phyloP scores from a whole-genome alignment of 2,888 invertebrate species.

The Tromatobia lineatoria region DNA sequence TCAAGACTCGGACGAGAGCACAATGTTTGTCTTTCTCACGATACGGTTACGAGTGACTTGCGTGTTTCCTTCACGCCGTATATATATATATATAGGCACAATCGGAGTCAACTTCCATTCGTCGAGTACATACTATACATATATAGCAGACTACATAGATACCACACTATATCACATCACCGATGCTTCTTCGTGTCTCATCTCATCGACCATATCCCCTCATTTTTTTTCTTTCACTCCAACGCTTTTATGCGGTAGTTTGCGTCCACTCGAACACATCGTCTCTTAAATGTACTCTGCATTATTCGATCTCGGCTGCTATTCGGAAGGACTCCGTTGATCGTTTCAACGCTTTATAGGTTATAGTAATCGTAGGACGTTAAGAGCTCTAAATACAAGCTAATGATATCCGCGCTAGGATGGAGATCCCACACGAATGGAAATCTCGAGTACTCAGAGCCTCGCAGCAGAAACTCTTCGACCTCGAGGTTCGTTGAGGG shows the following conservation, averaged over 20 bases:
- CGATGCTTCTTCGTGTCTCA: slow-evolving; percentile 61
- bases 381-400: slow-evolving; percentile 60
- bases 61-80: slow-evolving; percentile 71
- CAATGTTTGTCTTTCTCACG: slow-evolving; percentile 84
- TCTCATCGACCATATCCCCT: slow-evolving; percentile 59
- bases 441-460: slow-evolving; percentile 1
- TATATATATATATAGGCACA: slow-evolving; percentile 45
- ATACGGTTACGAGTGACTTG: slow-evolving; percentile 84
- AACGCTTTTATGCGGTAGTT: slow-evolving; percentile 40
- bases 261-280: slow-evolving; percentile 57
- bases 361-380: slow-evolving; percentile 33
- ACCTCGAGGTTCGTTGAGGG: slow-evolving; percentile 56
- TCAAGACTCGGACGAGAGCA: slow-evolving; percentile 65
- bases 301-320: slow-evolving; percentile 52
- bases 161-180: slow-evolving; percentile 18
- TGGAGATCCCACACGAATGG: background rate
- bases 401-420: slow-evolving; percentile 58
- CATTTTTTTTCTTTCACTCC: slow-evolving; percentile 57
- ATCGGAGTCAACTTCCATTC: slow-evolving; percentile 41
- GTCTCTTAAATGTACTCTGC: slow-evolving; percentile 30
- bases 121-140: slow-evolving; percentile 11
- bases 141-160: slow-evolving; percentile 3
- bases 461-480: slow-evolving; percentile 29
- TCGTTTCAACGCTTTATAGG: slow-evolving; percentile 18
- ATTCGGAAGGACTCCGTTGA: slow-evolving; percentile 29